These are phyloP conservation scores for Zaprionus lineosus DNA, from an alignment of 2,888 invertebrate species.

Conservation along the genomic window DNA sequence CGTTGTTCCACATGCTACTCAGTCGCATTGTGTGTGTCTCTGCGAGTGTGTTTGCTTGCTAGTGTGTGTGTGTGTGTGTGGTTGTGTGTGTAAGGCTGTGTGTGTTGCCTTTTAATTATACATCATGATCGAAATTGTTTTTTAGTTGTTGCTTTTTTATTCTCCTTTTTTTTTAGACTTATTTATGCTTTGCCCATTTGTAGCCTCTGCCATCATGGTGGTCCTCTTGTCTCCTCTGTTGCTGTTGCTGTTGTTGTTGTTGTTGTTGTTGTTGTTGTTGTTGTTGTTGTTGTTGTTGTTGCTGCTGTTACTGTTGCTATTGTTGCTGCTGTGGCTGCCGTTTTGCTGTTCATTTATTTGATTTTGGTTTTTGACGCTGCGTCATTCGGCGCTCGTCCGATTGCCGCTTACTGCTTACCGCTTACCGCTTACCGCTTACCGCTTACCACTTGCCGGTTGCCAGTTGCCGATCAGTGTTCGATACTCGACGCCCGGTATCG, in stretches of 20 bases:
- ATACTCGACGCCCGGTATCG: constrained; percentile 60
- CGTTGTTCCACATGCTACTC: too few relatives aligned
- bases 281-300: constrained; percentile 25
- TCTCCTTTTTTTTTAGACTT: constrained; percentile 52
- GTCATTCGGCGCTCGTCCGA: constrained; percentile 73
- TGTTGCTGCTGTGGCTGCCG: constrained; percentile 55
- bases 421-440: too few relatives aligned
- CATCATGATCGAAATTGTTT: constrained; percentile 76
- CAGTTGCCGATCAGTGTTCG: too few relatives aligned
- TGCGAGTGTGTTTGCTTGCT: too few relatives aligned
- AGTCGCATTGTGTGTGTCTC: too few relatives aligned
- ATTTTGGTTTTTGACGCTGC: constrained; percentile 72
- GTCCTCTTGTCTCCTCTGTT: constrained; percentile 69
- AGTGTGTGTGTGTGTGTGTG: constrained; percentile 10
- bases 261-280: constrained; percentile 17
- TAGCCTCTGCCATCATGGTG: constrained; percentile 71
- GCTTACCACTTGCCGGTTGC: too few relatives aligned
- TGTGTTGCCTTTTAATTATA: constrained; percentile 76
- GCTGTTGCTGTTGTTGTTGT: constrained; percentile 25
- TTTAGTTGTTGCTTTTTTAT: constrained; percentile 44
- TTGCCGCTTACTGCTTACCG: too few relatives aligned
- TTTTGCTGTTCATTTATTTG: constrained; percentile 71
- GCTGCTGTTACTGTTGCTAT: constrained; percentile 15
- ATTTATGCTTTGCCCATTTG: constrained; percentile 75
- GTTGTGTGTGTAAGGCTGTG: constrained; percentile 7